These are phyloP conservation scores for Aleadryas rufinucha DNA, from an alignment of 2,113 vertebrate genomes.

Conservation along the genomic window DNA sequence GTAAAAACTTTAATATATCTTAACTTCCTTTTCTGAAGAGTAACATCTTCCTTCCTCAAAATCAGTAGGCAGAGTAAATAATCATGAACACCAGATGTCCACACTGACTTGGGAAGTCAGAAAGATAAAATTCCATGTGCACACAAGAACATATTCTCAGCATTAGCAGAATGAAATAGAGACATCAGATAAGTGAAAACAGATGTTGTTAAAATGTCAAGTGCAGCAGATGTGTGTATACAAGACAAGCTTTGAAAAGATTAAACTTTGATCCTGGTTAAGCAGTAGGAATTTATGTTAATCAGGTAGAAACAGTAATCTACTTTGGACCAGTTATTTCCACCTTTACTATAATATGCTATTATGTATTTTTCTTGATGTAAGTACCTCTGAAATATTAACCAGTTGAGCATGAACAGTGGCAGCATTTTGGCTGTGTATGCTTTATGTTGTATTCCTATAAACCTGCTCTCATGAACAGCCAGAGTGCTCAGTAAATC, in stretches of 20 bases:
- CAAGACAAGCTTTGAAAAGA: conserved; percentile 1
- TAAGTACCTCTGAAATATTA: background rate
- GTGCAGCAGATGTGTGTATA: conserved; percentile 8
- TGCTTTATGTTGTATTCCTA: background rate
- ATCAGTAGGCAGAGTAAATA: background rate
- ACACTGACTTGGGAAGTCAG: background rate
- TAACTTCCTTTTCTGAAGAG: background rate
- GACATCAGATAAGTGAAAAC: conserved; percentile 34
- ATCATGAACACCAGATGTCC: background rate
- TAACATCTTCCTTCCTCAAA: conserved; percentile 1
- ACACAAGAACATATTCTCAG: background rate
- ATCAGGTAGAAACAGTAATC: background rate
- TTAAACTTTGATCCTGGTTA: conserved; percentile 30
- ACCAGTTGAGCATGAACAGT: background rate
- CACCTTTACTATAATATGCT: background rate
- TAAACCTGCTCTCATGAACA: background rate
- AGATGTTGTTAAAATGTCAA: conserved; percentile 54
- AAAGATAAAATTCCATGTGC: conserved; percentile 4
- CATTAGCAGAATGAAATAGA: conserved; percentile 27
- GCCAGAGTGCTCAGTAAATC: background rate
- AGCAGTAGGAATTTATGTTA: background rate
- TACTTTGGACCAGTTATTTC: background rate
- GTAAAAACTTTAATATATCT: background rate
- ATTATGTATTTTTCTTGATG: background rate
- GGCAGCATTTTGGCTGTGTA: background rate